These are phyloP conservation scores for Stenotaenia linearis DNA, from an alignment of 2,888 invertebrate species.

Conservation along the genomic window DNA sequence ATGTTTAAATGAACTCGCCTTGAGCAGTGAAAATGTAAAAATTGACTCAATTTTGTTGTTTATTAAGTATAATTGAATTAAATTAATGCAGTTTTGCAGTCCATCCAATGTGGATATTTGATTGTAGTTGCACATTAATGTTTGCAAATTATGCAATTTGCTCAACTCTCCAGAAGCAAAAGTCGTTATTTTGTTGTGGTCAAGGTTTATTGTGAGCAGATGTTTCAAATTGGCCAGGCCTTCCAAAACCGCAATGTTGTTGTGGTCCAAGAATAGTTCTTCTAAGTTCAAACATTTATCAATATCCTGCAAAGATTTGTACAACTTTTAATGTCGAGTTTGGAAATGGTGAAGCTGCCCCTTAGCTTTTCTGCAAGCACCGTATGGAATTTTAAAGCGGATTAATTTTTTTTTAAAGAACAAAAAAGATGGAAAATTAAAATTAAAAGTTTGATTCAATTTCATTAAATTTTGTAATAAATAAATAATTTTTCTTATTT, in stretches of 20 bases:
- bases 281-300: neutral
- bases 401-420: too few species aligned
- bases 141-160: neutral
- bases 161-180: neutral
- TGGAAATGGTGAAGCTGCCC: too few species aligned
- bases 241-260: neutral
- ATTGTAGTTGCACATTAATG: neutral
- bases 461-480: too few species aligned
- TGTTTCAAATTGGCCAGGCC: neutral
- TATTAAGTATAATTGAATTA: neutral
- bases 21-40: neutral
- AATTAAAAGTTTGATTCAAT: too few species aligned
- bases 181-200: neutral
- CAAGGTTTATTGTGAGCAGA: neutral
- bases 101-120: neutral
- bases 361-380: too few species aligned
- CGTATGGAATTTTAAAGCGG: too few species aligned
- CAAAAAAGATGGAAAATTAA: too few species aligned
- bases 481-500: too few species aligned
- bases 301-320: neutral
- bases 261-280: neutral
- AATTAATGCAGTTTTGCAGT: neutral
- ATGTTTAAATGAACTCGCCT: neutral
- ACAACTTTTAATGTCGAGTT: too few species aligned
- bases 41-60: conserved; percentile 3